These are phyloP conservation scores for Glaucidium brasilianum DNA, from an alignment of 2,113 vertebrate genomes.

Conservation along the genomic window DNA sequence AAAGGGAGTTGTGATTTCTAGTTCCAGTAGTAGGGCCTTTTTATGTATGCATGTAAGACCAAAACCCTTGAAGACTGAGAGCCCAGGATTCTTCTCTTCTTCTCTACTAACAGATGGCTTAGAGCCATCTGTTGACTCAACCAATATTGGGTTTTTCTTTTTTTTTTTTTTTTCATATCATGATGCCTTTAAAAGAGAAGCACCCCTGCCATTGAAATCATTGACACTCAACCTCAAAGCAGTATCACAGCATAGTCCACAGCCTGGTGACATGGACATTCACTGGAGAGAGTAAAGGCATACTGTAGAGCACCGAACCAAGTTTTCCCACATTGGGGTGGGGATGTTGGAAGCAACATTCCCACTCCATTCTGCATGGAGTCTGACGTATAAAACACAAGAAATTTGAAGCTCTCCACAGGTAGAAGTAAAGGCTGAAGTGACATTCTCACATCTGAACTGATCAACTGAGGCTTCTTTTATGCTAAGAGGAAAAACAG, in stretches of 20 bases:
- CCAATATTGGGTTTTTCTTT: background rate
- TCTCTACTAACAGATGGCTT: background rate
- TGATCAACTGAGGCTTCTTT: background rate
- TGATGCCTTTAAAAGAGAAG: background rate
- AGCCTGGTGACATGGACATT: background rate
- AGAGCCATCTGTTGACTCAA: background rate
- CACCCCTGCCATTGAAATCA: background rate
- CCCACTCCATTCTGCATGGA: background rate
- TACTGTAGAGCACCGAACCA: background rate
- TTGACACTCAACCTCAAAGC: background rate
- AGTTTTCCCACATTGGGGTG: background rate
- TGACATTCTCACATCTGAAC: background rate
- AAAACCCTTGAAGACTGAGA: background rate
- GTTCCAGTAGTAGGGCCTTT: background rate
- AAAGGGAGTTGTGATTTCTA: background rate
- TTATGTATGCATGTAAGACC: background rate
- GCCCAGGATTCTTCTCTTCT: background rate
- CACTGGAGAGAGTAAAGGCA: background rate
- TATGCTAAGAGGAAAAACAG: background rate
- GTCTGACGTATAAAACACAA: background rate
- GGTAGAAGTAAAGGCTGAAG: background rate
- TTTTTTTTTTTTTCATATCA: background rate
- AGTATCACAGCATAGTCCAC: background rate
- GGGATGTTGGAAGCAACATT: background rate
- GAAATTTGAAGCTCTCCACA: background rate